A percentile compares a stretch with the other conserved stretches of the same genome.
Evolutionary conservation across 2,888 invertebrate species (phyloP).

Genomic region (Ectemnius cavifrons): DNA sequence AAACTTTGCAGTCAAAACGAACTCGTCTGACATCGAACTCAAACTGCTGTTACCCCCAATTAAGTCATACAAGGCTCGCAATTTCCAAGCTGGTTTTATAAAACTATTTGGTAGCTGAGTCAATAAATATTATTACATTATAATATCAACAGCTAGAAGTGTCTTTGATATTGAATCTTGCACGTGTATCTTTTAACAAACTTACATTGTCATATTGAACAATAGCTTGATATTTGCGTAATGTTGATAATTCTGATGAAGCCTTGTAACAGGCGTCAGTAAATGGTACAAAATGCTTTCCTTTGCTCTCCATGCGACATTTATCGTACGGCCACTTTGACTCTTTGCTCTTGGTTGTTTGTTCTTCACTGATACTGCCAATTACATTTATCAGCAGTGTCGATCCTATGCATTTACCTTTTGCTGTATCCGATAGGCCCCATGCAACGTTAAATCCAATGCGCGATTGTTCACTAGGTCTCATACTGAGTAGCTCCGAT

Average conservation of each 20-base stretch:
- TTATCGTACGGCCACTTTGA: slow-evolving; percentile 71
- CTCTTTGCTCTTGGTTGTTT: slow-evolving; percentile 62
- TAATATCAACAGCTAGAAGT: not conserved
- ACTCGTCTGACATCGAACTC: slow-evolving; percentile 54
- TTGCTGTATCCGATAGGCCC: slow-evolving; percentile 68
- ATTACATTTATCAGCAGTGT: slow-evolving; percentile 65
- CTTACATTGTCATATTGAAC: slow-evolving; percentile 69
- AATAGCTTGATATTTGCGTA: slow-evolving; percentile 68
- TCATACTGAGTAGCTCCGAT: slow-evolving; percentile 70
- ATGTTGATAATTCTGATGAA: slow-evolving; percentile 73
- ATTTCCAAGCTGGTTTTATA: slow-evolving; percentile 60
- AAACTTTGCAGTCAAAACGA: slow-evolving; percentile 64
- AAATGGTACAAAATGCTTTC: slow-evolving; percentile 67
- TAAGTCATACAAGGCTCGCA: slow-evolving; percentile 69
- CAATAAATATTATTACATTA: slow-evolving; percentile 20
- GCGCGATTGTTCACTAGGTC: slow-evolving; percentile 66
- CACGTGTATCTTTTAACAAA: slow-evolving; percentile 1
- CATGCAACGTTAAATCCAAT: slow-evolving; percentile 66
- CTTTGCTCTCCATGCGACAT: slow-evolving; percentile 63
- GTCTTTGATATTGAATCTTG: not conserved
- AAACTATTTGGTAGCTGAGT: slow-evolving; percentile 67
- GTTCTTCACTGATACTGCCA: slow-evolving; percentile 69
- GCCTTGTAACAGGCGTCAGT: slow-evolving; percentile 72
- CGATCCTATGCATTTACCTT: slow-evolving; percentile 71
- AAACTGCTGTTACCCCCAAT: slow-evolving; percentile 65